Evolutionary conservation across 92 coral and sea anemone species (phyloP).

Genomic region (Actinernus sp.): DNA sequence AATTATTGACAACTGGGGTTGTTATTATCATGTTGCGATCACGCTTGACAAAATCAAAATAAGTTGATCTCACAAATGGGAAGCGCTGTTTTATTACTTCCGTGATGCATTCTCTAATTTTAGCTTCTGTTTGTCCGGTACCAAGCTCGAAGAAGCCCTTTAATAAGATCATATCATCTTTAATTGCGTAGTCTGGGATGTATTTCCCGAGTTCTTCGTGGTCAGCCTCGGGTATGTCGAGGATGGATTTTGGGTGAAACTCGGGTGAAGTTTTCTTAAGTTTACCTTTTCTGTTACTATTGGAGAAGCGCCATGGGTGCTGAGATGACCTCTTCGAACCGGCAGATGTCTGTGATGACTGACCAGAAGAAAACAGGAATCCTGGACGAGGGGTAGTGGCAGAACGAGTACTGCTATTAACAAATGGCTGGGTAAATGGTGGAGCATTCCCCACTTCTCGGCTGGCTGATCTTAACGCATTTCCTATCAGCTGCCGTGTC

Average conservation of each 20-base stretch:
- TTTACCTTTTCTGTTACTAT: no score
- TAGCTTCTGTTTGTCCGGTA: constrained; percentile 33
- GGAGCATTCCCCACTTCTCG: no score
- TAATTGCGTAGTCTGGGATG: constrained; percentile 33
- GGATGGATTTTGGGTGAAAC: not conserved
- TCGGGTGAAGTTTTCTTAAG: no score
- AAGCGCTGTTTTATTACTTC: constrained; percentile 57
- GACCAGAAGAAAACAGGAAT: no score
- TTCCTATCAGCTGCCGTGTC: no score
- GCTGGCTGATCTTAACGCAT: no score
- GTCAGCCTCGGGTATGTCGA: constrained; percentile 14
- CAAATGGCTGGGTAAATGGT: no score
- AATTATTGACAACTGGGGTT: constrained; percentile 64
- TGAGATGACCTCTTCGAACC: no score
- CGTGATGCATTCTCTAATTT: constrained; percentile 38
- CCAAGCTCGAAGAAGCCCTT: constrained; percentile 44
- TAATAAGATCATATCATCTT: constrained; percentile 32
- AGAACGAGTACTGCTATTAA: no score
- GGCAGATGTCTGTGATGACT: no score
- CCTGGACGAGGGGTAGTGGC: no score
- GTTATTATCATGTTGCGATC: constrained; percentile 67
- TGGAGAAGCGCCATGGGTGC: no score
- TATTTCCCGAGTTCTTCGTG: constrained; percentile 11
- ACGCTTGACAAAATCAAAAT: constrained; percentile 75
- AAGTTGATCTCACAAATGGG: constrained; percentile 33